Evolutionary conservation across 2,113 vertebrate genomes (phyloP), one percentile per base, ranked within the genome.

Genomic region (Brachionichthys hirsutus): DNA sequence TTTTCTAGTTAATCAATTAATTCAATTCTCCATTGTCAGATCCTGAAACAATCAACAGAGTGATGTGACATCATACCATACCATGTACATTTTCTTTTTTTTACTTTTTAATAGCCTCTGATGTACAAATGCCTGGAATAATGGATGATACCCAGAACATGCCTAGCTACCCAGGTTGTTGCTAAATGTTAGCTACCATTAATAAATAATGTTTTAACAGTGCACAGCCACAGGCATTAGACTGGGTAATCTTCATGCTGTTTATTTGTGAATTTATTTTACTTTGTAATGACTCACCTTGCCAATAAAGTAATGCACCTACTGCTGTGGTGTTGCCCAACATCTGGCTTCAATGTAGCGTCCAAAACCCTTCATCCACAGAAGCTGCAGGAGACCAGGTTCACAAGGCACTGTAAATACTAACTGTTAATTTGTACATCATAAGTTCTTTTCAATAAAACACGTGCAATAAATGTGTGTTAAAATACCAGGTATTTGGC

Each of bases 381-480:
- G 79, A 81, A 84, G 44, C 89, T 84, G 80, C 87, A 70, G 88
- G 90, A 84, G 80, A 72, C 72, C 85, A 68, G 66, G 78, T 91
- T 92, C 89, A 91, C 80, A 67, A 89, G 88, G 69, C 42, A 53
- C 81, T 73, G 82, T 91, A 91, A 92, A 91, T 75, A 75, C 68
- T 81, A 87, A 87, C 86, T 77, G 86, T 89, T 91, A 91, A 92
- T 91, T 92, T 90, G 88, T 88, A 91, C 87, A 90, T 89, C 82
- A 86, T 87, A 89, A 87, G 82, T 62, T 75, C 54, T 82, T 78
- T 78, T 88, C 84, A 67, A 89, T 90, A 89, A n/a, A 91, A 90
- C 55, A 46, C 70, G 69, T 51, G 83, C 68, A 67, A 74, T 88
- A 78, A 81, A 90, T 87, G 71, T 68, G 75, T 77, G 73, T 77